Evolutionary conservation across 2,113 vertebrate species (phyloP).

Genomic region (Promerops cafer): DNA sequence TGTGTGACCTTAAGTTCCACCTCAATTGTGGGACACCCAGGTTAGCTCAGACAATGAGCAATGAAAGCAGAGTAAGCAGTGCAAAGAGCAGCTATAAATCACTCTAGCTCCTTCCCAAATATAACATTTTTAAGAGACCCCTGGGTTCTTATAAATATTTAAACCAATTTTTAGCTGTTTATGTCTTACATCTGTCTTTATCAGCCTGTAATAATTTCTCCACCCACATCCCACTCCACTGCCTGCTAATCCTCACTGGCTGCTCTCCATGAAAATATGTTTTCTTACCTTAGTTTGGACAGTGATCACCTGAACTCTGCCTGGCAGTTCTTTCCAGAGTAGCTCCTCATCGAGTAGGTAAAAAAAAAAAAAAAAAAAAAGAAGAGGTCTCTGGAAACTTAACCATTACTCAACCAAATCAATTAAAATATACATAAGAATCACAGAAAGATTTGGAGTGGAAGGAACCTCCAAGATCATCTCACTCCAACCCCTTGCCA

Average conservation of each 20-base stretch:
- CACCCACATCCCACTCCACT: neutral
- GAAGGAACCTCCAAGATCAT: neutral
- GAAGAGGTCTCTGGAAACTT: neutral
- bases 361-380: neutral
- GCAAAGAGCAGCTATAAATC: constrained; percentile 41
- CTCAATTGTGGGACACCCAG: neutral
- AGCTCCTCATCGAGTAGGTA: neutral
- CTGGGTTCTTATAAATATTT: constrained; percentile 31
- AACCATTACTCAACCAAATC: neutral
- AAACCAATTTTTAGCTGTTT: constrained; percentile 58
- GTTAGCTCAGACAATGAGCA: neutral
- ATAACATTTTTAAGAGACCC: constrained; percentile 28
- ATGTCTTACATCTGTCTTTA: constrained; percentile 30
- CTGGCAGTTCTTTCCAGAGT: neutral
- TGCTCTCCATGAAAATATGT: constrained; percentile 10
- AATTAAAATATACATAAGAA: neutral
- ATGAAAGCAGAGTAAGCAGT: neutral
- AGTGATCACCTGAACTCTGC: neutral
- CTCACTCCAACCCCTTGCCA: neutral
- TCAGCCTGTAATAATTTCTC: constrained; percentile 3
- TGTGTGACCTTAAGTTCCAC: neutral
- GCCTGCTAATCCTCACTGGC: constrained; percentile 28
- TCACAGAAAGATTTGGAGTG: neutral
- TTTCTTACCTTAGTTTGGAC: constrained; percentile 12
- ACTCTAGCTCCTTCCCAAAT: constrained; percentile 40